These are phyloP conservation scores for Drosophila nr. medialis DNA, from an alignment of 2,888 invertebrate genomes.

Conservation along the genomic window DNA sequence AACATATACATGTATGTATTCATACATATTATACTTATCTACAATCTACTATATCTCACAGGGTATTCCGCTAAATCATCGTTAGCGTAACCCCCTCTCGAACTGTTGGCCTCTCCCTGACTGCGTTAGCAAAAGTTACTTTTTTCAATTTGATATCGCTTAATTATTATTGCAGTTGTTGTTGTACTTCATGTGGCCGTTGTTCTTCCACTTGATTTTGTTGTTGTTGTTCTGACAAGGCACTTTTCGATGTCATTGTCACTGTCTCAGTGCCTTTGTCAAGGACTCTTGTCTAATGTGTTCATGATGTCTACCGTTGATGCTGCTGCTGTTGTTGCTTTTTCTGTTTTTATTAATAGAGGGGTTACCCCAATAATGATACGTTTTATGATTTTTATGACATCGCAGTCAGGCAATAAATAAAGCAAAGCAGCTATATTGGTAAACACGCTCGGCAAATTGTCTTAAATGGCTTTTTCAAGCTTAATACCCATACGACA, in stretches of 20 bases:
- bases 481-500: conserved; percentile 14
- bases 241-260: conserved; percentile 75
- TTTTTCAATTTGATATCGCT: conserved; percentile 78
- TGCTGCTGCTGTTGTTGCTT: conserved; percentile 6
- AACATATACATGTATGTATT: conserved; percentile 17
- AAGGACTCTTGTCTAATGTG: conserved; percentile 63
- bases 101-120: conserved; percentile 17
- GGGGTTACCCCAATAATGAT: conserved; percentile 65
- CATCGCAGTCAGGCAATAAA: conserved; percentile 68
- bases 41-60: conserved; percentile 35
- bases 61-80: conserved; percentile 43
- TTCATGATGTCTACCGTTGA: conserved; percentile 26
- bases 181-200: conserved; percentile 21
- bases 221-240: conserved; percentile 60
- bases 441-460: conserved; percentile 43
- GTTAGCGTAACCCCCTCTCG: conserved; percentile 8
- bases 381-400: conserved; percentile 73
- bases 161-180: conserved; percentile 68
- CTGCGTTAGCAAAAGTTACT: conserved; percentile 59
- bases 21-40: conserved; percentile 32
- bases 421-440: conserved; percentile 46
- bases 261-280: conserved; percentile 61
- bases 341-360: conserved; percentile 19
- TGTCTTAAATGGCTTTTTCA: conserved; percentile 56
- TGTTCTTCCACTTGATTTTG: conserved; percentile 2